These are phyloP conservation scores for Struthio camelus DNA, from an alignment of 2,113 vertebrate genomes.

Conservation along the genomic window DNA sequence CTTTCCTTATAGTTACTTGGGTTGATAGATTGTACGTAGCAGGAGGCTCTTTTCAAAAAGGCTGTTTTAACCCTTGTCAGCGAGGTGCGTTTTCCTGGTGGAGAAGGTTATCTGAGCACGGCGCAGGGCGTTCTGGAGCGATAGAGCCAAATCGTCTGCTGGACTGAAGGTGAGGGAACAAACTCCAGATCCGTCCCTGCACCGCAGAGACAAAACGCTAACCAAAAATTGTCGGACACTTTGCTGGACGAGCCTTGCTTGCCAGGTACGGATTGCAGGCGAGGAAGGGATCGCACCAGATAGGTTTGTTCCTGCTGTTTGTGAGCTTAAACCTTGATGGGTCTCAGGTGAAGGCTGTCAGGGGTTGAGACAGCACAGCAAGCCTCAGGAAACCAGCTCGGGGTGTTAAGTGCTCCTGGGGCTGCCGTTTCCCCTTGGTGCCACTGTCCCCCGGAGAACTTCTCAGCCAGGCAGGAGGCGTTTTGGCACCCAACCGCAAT, in stretches of 20 bases:
- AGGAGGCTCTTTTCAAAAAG: background rate
- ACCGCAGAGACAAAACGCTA: background rate
- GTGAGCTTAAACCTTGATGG: background rate
- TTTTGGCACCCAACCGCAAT: slow-evolving; percentile 39
- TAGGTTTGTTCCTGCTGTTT: background rate
- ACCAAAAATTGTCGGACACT: background rate
- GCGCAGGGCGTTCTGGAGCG: background rate
- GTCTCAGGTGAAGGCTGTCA: background rate
- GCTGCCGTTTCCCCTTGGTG: slow-evolving; percentile 32
- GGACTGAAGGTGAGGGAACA: background rate
- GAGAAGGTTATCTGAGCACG: background rate
- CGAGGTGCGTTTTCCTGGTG: rapidly evolving
- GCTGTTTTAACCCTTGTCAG: background rate
- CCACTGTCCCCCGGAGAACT: background rate
- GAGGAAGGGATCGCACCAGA: background rate
- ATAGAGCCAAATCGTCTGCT: background rate
- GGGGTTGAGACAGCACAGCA: background rate
- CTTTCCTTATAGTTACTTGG: background rate
- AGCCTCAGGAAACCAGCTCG: background rate
- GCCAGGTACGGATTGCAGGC: background rate
- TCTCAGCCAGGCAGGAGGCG: slow-evolving; percentile 1
- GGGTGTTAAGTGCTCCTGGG: slow-evolving; percentile 32
- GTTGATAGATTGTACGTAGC: background rate
- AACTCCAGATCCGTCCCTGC: background rate
- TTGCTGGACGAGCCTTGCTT: background rate